phyloP scores from a whole-genome alignment of 2,113 vertebrate species.

The Cettia cetti region DNA sequence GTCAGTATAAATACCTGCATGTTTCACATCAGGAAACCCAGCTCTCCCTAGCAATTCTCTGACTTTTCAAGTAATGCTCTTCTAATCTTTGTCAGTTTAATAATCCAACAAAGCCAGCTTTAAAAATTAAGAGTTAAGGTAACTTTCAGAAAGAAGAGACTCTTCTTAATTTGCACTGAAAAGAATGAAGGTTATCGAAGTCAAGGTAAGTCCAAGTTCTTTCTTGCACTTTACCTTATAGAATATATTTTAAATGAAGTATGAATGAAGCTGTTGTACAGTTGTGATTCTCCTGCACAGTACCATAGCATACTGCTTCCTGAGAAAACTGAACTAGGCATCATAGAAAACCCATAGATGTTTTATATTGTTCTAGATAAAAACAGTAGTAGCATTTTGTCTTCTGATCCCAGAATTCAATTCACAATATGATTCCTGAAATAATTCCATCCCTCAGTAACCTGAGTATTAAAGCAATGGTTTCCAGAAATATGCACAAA shows the following conservation, averaged over 20 bases:
- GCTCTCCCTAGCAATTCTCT: neutral
- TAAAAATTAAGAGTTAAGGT: neutral
- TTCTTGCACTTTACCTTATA: neutral
- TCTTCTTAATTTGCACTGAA: neutral
- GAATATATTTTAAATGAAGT: neutral
- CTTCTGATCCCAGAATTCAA: neutral
- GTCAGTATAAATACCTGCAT: neutral
- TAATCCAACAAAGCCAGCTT: neutral
- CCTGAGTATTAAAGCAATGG: neutral
- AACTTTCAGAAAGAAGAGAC: neutral
- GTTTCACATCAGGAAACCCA: neutral
- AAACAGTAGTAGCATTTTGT: neutral
- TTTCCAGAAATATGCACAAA: neutral
- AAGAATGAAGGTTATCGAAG: neutral
- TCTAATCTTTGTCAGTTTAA: neutral
- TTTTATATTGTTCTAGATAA: neutral
- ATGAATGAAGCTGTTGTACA: neutral
- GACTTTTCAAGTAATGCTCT: neutral
- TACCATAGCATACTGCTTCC: neutral
- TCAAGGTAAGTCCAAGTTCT: neutral
- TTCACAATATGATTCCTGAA: neutral
- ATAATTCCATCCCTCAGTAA: neutral
- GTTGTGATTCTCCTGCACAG: neutral
- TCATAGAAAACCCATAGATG: neutral
- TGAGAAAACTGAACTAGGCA: neutral